phyloP scores from a whole-genome alignment of 35 echinoderm and acorn worm species.

The Amphiura filiformis region DNA sequence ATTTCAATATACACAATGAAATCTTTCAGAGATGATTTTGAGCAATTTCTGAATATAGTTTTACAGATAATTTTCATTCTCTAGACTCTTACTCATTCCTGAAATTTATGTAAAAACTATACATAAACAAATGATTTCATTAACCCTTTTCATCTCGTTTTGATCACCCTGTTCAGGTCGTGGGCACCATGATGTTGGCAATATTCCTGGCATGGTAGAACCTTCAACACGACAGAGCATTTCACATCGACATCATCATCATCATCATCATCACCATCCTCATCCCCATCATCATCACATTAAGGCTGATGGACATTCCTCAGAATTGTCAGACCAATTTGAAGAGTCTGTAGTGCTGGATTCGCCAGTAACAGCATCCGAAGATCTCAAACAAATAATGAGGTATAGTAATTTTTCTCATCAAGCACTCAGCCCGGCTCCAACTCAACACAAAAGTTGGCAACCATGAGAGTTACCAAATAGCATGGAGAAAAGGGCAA shows the following conservation, averaged over 20 bases:
- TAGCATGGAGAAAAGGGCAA: too few species aligned
- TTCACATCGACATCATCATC: background rate
- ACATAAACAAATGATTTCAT: too few species aligned
- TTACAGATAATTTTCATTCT: too few species aligned
- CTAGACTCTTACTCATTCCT: too few species aligned
- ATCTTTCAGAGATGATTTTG: too few species aligned
- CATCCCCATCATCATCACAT: background rate
- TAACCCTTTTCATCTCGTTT: too few species aligned
- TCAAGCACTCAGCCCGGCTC: background rate
- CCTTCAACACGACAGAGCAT: background rate
- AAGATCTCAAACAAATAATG: slow-evolving; percentile 22
- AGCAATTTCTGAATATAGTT: too few species aligned
- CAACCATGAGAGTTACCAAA: too few species aligned
- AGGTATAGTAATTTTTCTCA: background rate
- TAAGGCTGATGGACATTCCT: slow-evolving; percentile 3
- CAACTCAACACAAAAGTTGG: too few species aligned
- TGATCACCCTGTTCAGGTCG: too few species aligned
- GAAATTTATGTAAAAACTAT: too few species aligned
- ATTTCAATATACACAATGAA: too few species aligned
- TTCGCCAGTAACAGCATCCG: slow-evolving; percentile 21
- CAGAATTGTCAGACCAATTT: slow-evolving; percentile 38
- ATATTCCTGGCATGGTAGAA: background rate
- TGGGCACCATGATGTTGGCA: background rate
- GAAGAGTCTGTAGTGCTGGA: slow-evolving; percentile 24
- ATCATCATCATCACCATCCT: background rate